Conservation (phyloP, 1,140 invertebrate species). For the Rhyacophila brunnea region DNA sequence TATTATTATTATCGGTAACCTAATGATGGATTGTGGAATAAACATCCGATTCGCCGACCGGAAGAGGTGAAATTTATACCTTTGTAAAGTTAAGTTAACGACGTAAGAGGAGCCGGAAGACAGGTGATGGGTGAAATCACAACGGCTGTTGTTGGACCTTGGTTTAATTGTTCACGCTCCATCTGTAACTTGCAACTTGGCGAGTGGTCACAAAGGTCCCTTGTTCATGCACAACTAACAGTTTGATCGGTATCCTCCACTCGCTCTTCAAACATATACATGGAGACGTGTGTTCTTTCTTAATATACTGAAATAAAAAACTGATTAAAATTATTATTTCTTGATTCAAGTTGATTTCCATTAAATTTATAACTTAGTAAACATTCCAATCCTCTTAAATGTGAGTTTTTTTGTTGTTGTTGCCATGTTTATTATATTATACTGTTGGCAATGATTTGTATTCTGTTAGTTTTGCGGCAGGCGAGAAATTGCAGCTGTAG, state of each 20-base stretch:
- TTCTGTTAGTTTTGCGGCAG: conserved; percentile 31
- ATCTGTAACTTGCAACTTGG: conserved; percentile 20
- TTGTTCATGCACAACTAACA: conserved; percentile 30
- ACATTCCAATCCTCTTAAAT: too few species aligned
- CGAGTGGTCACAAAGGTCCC: conserved; percentile 23
- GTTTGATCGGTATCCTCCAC: too few species aligned
- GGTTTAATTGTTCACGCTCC: conserved; percentile 7
- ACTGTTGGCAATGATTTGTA: not conserved
- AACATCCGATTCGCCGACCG: conserved; percentile 22
- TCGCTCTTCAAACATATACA: not conserved
- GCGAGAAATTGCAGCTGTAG: conserved; percentile 25
- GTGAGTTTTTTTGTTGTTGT: too few species aligned
- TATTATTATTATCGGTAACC: conserved; percentile 17
- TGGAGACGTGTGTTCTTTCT: not conserved
- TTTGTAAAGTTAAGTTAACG: conserved; percentile 13
- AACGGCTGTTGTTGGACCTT: conserved; percentile 36
- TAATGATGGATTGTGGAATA: conserved; percentile 27
- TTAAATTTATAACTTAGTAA: too few species aligned
- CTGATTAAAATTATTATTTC: too few species aligned
- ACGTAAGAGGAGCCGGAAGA: conserved; percentile 5
- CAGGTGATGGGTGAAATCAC: conserved; percentile 35
- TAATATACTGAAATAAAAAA: not conserved
- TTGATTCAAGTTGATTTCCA: too few species aligned
- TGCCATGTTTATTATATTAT: too few species aligned
- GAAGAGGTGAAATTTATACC: conserved; percentile 29